Percentiles rank a stretch among this genome's conserved stretches.
Evolutionary conservation across 2,888 invertebrate species (phyloP).

Genomic region (Acleris laterana): DNA sequence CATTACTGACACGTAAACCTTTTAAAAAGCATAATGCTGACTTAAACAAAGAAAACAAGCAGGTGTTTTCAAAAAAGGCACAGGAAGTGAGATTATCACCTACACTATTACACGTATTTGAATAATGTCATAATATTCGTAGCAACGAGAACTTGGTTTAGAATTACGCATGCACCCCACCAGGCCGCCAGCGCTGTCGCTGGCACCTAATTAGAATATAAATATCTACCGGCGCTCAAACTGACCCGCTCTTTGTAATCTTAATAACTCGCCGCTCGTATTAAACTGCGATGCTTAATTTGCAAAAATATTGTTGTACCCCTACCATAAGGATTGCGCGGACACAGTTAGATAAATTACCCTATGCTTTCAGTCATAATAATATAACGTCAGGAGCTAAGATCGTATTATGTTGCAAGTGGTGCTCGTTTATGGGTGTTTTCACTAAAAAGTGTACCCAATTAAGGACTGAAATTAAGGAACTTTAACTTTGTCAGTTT

Average conservation of each 20-base stretch:
- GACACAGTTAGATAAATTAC: background rate
- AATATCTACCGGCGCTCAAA: constrained; percentile 73
- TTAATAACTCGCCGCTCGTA: constrained; percentile 61
- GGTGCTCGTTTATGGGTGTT: too few species aligned
- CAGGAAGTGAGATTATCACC: background rate
- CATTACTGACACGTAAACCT: background rate
- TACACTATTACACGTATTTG: constrained; percentile 49
- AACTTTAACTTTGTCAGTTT: too few species aligned
- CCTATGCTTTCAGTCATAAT: too few species aligned
- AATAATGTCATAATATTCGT: constrained; percentile 70
- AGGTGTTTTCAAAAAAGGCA: background rate
- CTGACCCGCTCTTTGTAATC: constrained; percentile 74
- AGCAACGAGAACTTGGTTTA: constrained; percentile 57
- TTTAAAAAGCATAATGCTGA: background rate
- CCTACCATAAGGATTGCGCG: background rate
- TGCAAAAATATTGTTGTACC: constrained; percentile 12
- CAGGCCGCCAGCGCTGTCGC: constrained; percentile 56
- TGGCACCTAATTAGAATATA: constrained; percentile 79
- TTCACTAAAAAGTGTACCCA: too few species aligned
- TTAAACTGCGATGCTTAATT: constrained; percentile 46
- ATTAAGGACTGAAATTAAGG: too few species aligned
- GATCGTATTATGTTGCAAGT: too few species aligned
- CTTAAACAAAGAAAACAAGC: background rate
- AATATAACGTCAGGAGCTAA: too few species aligned
- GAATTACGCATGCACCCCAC: constrained; percentile 77